Conservation (phyloP, 1,140 invertebrate species). For the Leptinotarsa texana region DNA sequence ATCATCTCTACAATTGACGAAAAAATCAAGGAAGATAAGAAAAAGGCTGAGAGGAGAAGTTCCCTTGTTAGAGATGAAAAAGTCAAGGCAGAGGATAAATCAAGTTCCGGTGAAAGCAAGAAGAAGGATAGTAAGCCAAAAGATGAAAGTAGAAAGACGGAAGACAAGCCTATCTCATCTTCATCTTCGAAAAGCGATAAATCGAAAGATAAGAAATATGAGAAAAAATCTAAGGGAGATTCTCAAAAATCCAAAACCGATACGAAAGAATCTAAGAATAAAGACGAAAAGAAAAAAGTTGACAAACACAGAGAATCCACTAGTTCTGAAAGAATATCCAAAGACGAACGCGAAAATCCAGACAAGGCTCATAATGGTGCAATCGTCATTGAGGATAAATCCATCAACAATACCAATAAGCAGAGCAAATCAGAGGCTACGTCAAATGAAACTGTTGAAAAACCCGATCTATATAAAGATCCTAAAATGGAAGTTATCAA, state of each 20-base stretch:
- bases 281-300: slow-evolving; percentile 26
- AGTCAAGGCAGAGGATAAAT: slow-evolving; percentile 3
- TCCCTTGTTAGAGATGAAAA: slow-evolving; percentile 22
- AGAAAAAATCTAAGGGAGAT: slow-evolving; percentile 29
- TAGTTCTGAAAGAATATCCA: not conserved
- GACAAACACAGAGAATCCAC: not conserved
- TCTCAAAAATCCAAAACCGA: slow-evolving; percentile 23
- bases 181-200: slow-evolving; percentile 19
- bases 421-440: not conserved
- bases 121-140: slow-evolving; percentile 13
- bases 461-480: not conserved
- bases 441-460: not conserved
- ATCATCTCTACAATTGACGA: slow-evolving; percentile 45
- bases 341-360: not conserved
- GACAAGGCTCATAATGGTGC: not conserved
- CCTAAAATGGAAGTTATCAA: not conserved
- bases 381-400: not conserved
- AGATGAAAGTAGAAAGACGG: slow-evolving; percentile 17
- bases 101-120: slow-evolving; percentile 26
- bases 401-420: not conserved
- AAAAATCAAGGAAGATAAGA: slow-evolving; percentile 33
- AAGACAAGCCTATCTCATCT: not conserved
- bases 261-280: slow-evolving; percentile 54
- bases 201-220: slow-evolving; percentile 24
- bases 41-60: slow-evolving; percentile 30